Evolutionary conservation across 2,113 vertebrate species (phyloP), one percentile per base, ranked within the genome.

Genomic region (Dolichallabes microphthalmus): DNA sequence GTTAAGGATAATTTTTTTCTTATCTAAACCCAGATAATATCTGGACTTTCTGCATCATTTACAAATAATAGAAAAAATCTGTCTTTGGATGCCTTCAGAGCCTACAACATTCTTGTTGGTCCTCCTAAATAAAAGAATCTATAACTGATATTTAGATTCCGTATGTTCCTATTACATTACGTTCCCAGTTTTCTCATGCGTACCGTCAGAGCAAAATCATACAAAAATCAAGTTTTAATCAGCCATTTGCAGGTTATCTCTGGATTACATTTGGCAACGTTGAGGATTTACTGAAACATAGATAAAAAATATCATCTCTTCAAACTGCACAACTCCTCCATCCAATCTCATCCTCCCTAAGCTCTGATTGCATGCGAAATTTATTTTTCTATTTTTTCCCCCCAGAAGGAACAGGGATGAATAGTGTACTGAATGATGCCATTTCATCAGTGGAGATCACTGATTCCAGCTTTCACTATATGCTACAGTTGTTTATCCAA

Each of bases 381-480:
- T 50, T 14, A 39, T 74, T 27, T 64, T 2, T 22, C 17, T 7
- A 13, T 68, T 19, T 15, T 9, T 35, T 68, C 4, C 4, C 1
- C n/a, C n/a, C n/a, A n/a, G 13, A 19, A n/a, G 15, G 6, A 45
- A 45, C 45, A 45, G 30, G 19, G 20, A 13, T 1, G 50, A 64
- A 82, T 68, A 69, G 69, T 5, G 27, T 13, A 57, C 25, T 25
- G 27, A 68, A 82, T 57, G 64, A 22, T 55, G 45, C 39, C 71
- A 52, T 74, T 74, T 74, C 22, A 74, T 74, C 82, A 39, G 82
- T 2, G 2, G 32, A 50, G 68, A 45, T 71, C 66, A 74, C 61
- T 61, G 82, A 84, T 76, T 77, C 30, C 58, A 76, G 66, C 22
- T 73, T 22, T 39, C 19, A 0, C 15, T 8, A 19, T 66, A n/a